Percentiles rank a stretch among this genome's conserved stretches.
Conservation (phyloP, 2,797 vertebrate species). For the Tarsius wallacei region DNA sequence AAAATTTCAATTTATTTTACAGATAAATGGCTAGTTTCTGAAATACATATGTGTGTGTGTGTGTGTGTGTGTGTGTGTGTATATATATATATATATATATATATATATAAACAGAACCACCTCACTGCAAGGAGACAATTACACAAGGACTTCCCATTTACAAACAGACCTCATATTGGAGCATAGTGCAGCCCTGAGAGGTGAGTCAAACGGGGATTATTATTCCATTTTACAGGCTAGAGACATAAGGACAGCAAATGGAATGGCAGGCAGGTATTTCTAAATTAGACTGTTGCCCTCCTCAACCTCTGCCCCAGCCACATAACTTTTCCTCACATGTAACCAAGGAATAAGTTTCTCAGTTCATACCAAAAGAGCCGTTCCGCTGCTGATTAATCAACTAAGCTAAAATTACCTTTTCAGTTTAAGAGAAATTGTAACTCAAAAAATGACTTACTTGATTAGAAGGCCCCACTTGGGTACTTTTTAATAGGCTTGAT, state of each 20-base stretch:
- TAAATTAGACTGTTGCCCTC: background rate
- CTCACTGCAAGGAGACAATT: background rate
- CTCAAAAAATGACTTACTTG: constrained; percentile 17
- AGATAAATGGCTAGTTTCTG: background rate
- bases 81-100: background rate
- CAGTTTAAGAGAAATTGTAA: background rate
- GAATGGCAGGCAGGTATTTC: background rate
- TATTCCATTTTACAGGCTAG: background rate
- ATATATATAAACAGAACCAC: too few relatives aligned
- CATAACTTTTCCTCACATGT: fast-evolving
- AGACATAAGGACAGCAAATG: background rate
- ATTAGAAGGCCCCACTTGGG: background rate
- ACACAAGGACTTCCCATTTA: background rate
- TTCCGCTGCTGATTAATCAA: background rate
- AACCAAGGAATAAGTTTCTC: background rate
- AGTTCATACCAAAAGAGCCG: background rate
- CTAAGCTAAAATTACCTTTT: background rate
- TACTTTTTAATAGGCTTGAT: background rate
- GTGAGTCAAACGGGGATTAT: background rate
- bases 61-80: background rate
- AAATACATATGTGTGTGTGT: background rate
- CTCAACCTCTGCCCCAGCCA: background rate
- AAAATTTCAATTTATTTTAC: background rate
- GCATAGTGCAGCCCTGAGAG: background rate
- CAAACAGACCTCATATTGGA: background rate